Evolutionary conservation across 2,797 vertebrate species (phyloP).

Genomic region (Australoheros facetus): DNA sequence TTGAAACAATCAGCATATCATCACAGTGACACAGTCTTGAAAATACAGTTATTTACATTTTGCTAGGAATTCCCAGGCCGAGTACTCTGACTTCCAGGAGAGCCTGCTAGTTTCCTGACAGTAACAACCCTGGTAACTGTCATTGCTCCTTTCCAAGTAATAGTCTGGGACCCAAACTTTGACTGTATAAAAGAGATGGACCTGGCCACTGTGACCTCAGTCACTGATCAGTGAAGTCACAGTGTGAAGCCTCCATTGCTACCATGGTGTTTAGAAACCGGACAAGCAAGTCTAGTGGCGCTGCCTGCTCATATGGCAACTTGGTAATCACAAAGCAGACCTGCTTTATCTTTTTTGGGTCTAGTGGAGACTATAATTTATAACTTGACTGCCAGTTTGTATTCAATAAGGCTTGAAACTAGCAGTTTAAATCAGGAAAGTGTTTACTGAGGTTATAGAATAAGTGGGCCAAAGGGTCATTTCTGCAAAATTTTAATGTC

Average conservation of each 20-base stretch:
- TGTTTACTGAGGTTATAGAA: background rate
- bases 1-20: background rate
- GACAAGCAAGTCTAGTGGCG: background rate
- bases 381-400: background rate
- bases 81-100: background rate
- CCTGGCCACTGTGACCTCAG: background rate
- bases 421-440: background rate
- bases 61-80: background rate
- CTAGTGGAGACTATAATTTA: background rate
- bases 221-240: background rate
- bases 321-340: background rate
- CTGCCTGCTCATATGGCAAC: background rate
- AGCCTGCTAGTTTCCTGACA: background rate
- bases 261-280: background rate
- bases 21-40: background rate
- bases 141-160: background rate
- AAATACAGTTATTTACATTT: too few species aligned
- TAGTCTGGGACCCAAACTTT: background rate
- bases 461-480: background rate
- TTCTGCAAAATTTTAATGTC: background rate
- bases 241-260: background rate
- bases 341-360: background rate
- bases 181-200: background rate
- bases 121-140: background rate
- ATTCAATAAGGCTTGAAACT: background rate